These are phyloP conservation scores for Phaenicophaeus curvirostris DNA, from an alignment of 2,797 vertebrate genomes.

Conservation along the genomic window DNA sequence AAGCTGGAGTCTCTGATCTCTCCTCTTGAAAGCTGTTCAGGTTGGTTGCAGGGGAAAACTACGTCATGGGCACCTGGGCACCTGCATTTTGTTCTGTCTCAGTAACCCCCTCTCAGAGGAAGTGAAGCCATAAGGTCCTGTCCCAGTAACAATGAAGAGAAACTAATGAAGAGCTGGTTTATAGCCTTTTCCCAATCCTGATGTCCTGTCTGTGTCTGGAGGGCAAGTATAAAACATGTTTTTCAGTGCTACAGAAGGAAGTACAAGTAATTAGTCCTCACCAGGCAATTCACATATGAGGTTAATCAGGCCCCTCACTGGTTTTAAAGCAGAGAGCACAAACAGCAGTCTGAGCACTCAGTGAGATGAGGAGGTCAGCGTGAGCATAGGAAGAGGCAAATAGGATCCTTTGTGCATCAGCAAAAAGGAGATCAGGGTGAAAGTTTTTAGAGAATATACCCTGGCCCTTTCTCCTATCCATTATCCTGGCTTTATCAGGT, in stretches of 20 bases:
- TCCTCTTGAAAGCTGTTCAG: conserved; percentile 55
- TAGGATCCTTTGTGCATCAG: neutral
- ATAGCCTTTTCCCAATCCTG: conserved; percentile 78
- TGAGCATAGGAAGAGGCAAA: neutral
- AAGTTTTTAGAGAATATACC: neutral
- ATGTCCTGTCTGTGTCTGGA: conserved; percentile 69
- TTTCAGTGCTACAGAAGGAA: conserved; percentile 75
- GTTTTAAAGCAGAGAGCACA: conserved; percentile 60
- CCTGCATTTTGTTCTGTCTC: conserved; percentile 66
- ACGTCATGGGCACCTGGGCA: conserved; percentile 73
- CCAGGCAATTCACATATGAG: conserved; percentile 46
- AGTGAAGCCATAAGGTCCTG: conserved; percentile 73
- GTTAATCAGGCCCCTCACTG: conserved; percentile 61
- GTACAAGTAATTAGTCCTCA: conserved; percentile 74
- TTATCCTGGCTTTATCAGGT: neutral
- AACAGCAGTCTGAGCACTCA: conserved; percentile 52
- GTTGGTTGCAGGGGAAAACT: conserved; percentile 42
- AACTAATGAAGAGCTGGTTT: conserved; percentile 70
- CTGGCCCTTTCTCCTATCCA: neutral
- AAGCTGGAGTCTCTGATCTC: conserved; percentile 60
- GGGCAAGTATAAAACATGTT: conserved; percentile 74
- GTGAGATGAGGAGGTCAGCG: neutral
- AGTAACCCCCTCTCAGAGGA: conserved; percentile 68
- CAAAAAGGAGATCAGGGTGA: neutral
- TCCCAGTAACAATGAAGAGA: conserved; percentile 78